Evolutionary conservation across 2,113 vertebrate species (phyloP), one percentile per base, ranked within the genome.

Genomic region (Microcebus ravelobensis): DNA sequence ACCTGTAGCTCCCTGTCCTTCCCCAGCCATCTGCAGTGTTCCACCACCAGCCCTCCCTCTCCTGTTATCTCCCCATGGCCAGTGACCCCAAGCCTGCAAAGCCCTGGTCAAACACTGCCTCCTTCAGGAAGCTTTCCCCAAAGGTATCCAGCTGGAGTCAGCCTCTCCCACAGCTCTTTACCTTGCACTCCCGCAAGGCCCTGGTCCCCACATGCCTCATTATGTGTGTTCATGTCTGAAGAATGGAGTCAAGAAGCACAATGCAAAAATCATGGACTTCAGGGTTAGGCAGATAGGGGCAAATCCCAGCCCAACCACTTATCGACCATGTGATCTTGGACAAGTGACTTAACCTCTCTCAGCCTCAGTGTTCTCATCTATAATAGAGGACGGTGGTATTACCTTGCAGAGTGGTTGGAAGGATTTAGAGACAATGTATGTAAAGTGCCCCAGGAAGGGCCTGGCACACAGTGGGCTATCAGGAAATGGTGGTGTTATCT

Each of bases 141-240:
- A 59, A 63, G 25, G 39, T 57, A 57, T 81, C 15, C 23, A 57
- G 25, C 25, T 73, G 34, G 20, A 95, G 79, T 48, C 29, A 55
- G 79, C 68, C 55, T 95, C 50, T 61, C 18, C 17, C 52, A 50
- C 3, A 92, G 31, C 55, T 29, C 57, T 59, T 90, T 17, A 45
- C 67, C n/a, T 90, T 55, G 39, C 20, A 59, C 27, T 63, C 11
- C 55, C 45, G n/a, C 36, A 21, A 52, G 57, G 48, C 34, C 55
- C 55, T 70, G 50, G 50, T 76, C 48, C 71, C 59, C 87, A 42
- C 31, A 34, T 50, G 18, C 48, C 65, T 92, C 52, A 8, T 82
- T 55, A 25, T 79, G 81, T 96, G 84, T 59, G 14, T 71, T 88
- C 29, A 52, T 63, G 11, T 63, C 68, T 95, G 85, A 95, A 90